Conservation (phyloP, 1,140 invertebrate genomes). For the Philotrypesis tridentata region DNA sequence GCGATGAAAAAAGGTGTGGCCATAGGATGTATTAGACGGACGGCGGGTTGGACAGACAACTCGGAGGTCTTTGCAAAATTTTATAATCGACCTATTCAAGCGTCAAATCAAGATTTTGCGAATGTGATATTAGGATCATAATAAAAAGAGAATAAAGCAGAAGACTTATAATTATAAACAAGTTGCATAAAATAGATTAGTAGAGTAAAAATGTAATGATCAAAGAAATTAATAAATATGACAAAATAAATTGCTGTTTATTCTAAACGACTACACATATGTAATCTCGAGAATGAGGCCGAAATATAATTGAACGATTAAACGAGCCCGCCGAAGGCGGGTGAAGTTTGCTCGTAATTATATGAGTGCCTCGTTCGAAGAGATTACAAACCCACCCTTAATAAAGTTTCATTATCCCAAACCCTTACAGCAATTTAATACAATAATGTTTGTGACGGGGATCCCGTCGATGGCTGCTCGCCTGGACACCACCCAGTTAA, state of each 20-base stretch:
- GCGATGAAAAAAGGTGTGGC: slow-evolving; percentile 50
- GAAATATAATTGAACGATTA: too few species aligned
- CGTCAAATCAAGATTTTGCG: background rate
- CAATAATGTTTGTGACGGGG: too few species aligned
- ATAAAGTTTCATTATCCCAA: background rate
- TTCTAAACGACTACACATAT: background rate
- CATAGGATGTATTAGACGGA: slow-evolving; percentile 51
- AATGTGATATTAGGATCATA: background rate
- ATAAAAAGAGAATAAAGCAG: too few species aligned
- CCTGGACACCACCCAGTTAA: too few species aligned
- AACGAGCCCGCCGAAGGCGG: too few species aligned
- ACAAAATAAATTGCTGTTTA: background rate
- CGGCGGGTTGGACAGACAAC: slow-evolving; percentile 54
- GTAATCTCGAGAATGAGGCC: background rate
- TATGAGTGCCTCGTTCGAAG: background rate
- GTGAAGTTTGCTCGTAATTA: too few species aligned
- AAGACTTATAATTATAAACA: too few species aligned
- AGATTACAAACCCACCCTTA: background rate
- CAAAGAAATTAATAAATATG: background rate
- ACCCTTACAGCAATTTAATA: background rate
- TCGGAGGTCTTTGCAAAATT: slow-evolving; percentile 30
- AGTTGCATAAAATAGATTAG: background rate
- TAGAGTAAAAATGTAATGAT: background rate
- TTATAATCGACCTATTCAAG: background rate
- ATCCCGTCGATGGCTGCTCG: too few species aligned